Evolutionary conservation across 1,140 invertebrate genomes (phyloP).

Genomic region (Medauroidea extradentata): DNA sequence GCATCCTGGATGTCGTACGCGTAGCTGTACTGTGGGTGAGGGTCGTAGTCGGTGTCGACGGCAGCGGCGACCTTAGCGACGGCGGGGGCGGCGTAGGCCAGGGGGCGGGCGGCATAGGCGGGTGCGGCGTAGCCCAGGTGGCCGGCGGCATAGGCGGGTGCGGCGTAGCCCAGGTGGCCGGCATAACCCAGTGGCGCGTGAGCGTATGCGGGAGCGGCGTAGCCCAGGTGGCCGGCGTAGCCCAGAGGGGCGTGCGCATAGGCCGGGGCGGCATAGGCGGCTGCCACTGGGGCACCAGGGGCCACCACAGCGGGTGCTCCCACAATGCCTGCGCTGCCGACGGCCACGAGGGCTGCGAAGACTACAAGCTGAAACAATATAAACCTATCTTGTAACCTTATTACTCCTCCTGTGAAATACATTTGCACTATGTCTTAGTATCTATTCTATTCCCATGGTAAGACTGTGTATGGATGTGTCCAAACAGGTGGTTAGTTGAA

Average conservation of each 20-base stretch:
- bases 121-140: conserved; percentile 27
- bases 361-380: conserved; percentile 13
- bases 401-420: too few species aligned
- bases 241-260: conserved; percentile 38
- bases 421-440: too few species aligned
- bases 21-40: conserved; percentile 53
- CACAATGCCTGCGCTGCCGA: conserved; percentile 10
- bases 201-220: conserved; percentile 27
- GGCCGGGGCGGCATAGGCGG: neutral
- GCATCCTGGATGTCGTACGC: conserved; percentile 59
- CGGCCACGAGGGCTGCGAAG: conserved; percentile 18
- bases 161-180: conserved; percentile 37
- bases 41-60: conserved; percentile 13
- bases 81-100: conserved; percentile 6
- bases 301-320: conserved; percentile 11
- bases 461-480: too few species aligned
- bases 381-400: too few species aligned
- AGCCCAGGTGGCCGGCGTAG: conserved; percentile 30
- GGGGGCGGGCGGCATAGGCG: conserved; percentile 8
- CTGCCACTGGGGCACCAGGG: neutral
- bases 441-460: too few species aligned
- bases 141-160: conserved; percentile 22
- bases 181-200: conserved; percentile 36
- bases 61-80: conserved; percentile 18
- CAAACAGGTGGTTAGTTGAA: too few species aligned